Conservation (phyloP, 1,140 invertebrate species). For the Drosophila sulfurigaster region DNA sequence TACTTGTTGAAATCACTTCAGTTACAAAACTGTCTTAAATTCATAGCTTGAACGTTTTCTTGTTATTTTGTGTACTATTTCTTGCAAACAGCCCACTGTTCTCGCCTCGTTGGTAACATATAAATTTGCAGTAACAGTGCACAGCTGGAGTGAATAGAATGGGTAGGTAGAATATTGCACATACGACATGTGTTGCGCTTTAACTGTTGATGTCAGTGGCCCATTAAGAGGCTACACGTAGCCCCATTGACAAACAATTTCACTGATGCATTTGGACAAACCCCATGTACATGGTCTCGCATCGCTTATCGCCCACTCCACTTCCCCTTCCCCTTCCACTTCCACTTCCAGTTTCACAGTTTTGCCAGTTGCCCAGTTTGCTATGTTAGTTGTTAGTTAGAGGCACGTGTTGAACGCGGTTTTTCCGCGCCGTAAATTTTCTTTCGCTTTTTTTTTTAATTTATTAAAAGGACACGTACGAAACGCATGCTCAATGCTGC, state of each 20-base stretch:
- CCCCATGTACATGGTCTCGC: conserved; percentile 31
- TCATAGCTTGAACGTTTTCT: no score
- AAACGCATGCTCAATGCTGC: conserved; percentile 32
- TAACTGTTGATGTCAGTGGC: conserved; percentile 23
- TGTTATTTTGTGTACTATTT: not conserved
- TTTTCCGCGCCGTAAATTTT: not conserved
- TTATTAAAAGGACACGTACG: conserved; percentile 55
- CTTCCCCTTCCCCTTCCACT: not conserved
- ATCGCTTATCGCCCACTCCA: conserved; percentile 28
- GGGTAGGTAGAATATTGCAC: conserved; percentile 31
- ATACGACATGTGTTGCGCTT: conserved; percentile 58
- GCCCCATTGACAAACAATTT: conserved; percentile 58
- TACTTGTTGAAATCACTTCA: no score
- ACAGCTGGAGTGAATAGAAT: not conserved
- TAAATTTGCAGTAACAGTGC: conserved; percentile 42
- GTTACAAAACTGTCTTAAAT: no score
- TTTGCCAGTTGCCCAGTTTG: no score
- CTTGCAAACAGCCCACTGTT: conserved; percentile 9
- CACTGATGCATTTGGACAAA: conserved; percentile 47
- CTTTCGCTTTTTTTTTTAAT: conserved; percentile 40
- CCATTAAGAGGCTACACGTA: conserved; percentile 37
- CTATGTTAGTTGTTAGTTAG: not conserved
- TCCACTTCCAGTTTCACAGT: not conserved
- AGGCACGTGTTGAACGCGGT: conserved; percentile 26
- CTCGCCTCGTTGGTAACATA: not conserved